Conservation (phyloP, 2,113 vertebrate genomes). For the Poecile atricapillus region DNA sequence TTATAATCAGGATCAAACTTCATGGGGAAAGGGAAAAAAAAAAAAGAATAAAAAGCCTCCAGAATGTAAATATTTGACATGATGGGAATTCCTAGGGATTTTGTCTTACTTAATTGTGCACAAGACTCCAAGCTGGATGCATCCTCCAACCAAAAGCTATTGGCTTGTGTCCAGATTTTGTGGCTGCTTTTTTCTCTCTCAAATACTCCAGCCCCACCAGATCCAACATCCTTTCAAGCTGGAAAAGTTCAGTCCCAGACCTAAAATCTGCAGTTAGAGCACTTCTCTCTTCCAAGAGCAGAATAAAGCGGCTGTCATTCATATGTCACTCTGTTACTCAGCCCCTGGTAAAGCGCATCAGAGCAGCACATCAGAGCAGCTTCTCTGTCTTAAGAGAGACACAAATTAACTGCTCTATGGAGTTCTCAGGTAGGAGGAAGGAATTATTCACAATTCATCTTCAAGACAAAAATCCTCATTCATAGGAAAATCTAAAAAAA, state of each 20-base stretch:
- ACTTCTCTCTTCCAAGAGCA: background rate
- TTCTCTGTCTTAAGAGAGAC: background rate
- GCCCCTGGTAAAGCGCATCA: background rate
- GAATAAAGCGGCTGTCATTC: conserved; percentile 4
- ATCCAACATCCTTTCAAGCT: background rate
- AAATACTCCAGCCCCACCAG: background rate
- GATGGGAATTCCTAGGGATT: background rate
- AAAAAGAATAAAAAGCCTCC: background rate
- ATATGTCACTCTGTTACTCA: background rate
- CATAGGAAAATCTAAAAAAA: background rate
- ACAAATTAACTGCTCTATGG: background rate
- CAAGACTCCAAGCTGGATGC: conserved; percentile 11
- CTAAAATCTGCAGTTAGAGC: background rate
- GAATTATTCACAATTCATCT: conserved; percentile 3
- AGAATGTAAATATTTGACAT: background rate
- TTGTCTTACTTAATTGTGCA: background rate
- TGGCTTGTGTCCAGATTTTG: conserved; percentile 18
- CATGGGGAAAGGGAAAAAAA: background rate
- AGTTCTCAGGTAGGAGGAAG: background rate
- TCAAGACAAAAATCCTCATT: conserved; percentile 26
- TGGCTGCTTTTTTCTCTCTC: background rate
- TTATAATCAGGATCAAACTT: background rate
- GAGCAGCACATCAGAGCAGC: background rate
- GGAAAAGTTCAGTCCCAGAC: background rate
- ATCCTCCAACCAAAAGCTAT: conserved; percentile 23